Evolutionary conservation across 2,113 vertebrate genomes (phyloP), one percentile per base, ranked within the genome.

Genomic region (Malurus melanocephalus): DNA sequence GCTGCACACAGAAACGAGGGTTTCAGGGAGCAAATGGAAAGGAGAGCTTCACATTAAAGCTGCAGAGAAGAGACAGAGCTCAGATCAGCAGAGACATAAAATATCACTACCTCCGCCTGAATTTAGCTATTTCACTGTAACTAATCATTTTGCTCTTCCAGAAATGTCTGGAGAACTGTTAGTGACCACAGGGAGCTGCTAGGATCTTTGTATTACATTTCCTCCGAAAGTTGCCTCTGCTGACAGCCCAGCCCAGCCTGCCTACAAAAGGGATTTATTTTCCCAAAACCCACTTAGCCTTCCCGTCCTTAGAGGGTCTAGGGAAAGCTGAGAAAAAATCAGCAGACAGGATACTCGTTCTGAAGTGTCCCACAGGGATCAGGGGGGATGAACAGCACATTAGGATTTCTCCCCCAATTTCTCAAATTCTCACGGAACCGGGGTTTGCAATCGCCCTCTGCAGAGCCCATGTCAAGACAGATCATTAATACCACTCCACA

Each of bases 401-500:
- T 85, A 94, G 42, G 81, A 87, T 88, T 90, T 91, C 91, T 92
- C 71, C 83, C 90, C 91, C 81, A 52, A 16, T 92, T 69, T 74
- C 94, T 93, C 88, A 82, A 77, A 73, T 89, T 92, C 81, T 95
- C 89, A 90, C 38, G 13, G 93, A 93, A 69, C 87, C 40, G 56
- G 76, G 67, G 85, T 61, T 92, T 93, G 82, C 78, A 93, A 87
- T 83, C 23, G 30, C 90, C 90, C 91, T 94, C 89, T 82, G 90
- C 67, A 92, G 94, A 95, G 82, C 65, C 60, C 21, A 1, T 11
- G 23, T 85, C 85, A 80, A 94, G 87, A 61, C 69, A 92, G 92
- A 88, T 88, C 96, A 94, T 96, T 96, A 94, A 94, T 95, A 93
- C 80, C 66, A 56, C 89, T 84, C 38, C 46, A 89, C 69, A 28